These are phyloP conservation scores for Spialia ferax DNA, from an alignment of 2,888 invertebrate species.

Conservation along the genomic window DNA sequence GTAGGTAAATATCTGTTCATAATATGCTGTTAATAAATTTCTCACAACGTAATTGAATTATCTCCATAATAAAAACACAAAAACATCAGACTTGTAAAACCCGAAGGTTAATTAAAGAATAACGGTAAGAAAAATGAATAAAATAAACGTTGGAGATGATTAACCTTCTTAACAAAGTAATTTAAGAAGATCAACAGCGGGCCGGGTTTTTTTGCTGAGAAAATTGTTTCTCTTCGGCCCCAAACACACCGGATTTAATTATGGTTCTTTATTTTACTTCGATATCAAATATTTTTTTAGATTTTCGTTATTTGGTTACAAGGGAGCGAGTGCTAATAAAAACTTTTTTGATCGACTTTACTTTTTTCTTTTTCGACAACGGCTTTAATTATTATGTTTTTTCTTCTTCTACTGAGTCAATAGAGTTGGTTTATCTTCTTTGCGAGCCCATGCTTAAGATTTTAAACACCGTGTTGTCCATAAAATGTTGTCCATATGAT, in stretches of 20 bases:
- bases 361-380: too few species aligned
- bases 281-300: not conserved
- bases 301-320: not conserved
- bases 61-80: not conserved
- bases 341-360: too few species aligned
- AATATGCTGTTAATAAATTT: not conserved
- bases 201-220: conserved; percentile 3
- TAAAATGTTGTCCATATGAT: too few species aligned
- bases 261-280: not conserved
- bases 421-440: too few species aligned
- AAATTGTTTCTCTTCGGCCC: conserved; percentile 7
- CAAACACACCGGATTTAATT: not conserved
- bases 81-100: not conserved
- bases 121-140: conserved; percentile 15
- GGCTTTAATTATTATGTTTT: too few species aligned
- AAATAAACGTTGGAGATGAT: conserved; percentile 12
- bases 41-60: not conserved
- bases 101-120: conserved; percentile 9
- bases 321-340: not conserved
- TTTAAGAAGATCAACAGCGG: conserved; percentile 16
- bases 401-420: too few species aligned
- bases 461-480: too few species aligned
- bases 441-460: too few species aligned
- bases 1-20: not conserved
- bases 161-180: conserved; percentile 28